Percentiles rank a stretch among this genome's conserved stretches.
Conservation (phyloP, 2,797 vertebrate species). For the Microchirus variegatus region DNA sequence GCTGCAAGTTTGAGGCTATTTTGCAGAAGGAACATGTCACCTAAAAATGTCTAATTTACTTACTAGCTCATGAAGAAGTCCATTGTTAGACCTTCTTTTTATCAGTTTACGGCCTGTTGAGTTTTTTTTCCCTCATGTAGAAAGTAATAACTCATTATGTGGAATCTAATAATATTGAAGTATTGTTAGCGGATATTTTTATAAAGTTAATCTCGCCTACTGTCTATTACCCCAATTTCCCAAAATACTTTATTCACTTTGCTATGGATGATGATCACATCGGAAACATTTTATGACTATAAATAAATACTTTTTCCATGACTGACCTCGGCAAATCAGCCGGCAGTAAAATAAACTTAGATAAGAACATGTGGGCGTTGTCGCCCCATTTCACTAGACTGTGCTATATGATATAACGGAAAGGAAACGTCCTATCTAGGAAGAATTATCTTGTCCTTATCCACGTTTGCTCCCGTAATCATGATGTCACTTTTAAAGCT, state of each 20-base stretch:
- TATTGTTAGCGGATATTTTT: conserved; percentile 9
- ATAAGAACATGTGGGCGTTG: conserved; percentile 6
- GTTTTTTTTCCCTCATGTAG: conserved; percentile 42
- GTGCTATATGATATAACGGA: neutral
- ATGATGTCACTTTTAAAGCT: neutral
- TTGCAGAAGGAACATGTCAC: conserved; percentile 32
- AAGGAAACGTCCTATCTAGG: conserved; percentile 4
- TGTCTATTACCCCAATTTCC: neutral
- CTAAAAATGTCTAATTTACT: conserved; percentile 36
- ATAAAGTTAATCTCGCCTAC: conserved; percentile 16
- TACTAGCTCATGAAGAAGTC: conserved; percentile 35
- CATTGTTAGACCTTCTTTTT: conserved; percentile 34
- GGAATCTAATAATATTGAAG: neutral
- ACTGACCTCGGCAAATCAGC: conserved; percentile 16
- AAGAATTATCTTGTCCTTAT: neutral
- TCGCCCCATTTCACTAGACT: neutral
- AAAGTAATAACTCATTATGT: conserved; percentile 8
- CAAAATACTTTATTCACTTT: neutral
- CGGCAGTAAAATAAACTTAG: conserved; percentile 6
- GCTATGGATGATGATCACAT: neutral
- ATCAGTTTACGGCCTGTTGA: conserved; percentile 41
- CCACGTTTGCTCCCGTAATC: neutral
- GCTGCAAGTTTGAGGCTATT: conserved; percentile 35
- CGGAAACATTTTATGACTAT: neutral
- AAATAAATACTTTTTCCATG: too few relatives aligned